Conservation (phyloP, 2,797 vertebrate genomes). For the Platalea minor region DNA sequence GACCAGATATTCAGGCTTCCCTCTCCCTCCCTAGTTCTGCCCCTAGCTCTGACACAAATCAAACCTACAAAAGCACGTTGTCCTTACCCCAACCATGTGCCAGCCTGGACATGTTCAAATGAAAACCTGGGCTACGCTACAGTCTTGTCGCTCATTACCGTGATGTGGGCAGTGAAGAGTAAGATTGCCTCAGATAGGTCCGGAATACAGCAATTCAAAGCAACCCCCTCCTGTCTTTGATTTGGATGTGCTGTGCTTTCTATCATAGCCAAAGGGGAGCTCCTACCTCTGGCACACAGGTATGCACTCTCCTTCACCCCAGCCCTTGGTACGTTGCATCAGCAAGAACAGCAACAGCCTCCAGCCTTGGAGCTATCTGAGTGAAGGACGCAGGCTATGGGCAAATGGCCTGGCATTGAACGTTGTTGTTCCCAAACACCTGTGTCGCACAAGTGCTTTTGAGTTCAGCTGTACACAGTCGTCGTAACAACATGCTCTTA, state of each 20-base stretch:
- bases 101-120: slow-evolving; percentile 36
- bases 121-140: neutral
- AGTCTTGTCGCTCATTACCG: slow-evolving; percentile 11
- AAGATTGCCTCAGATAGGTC: slow-evolving; percentile 34
- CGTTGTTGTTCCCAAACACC: neutral
- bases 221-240: slow-evolving; percentile 25
- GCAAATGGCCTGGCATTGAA: neutral
- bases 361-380: slow-evolving; percentile 17
- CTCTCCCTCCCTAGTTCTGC: neutral
- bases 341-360: slow-evolving; percentile 17
- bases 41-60: slow-evolving; percentile 16
- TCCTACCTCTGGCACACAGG: slow-evolving; percentile 57
- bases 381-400: neutral
- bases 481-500: neutral
- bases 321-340: slow-evolving; percentile 14
- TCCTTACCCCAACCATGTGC: neutral
- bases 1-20: slow-evolving; percentile 44
- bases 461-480: neutral
- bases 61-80: neutral
- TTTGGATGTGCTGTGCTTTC: slow-evolving; percentile 33
- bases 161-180: neutral
- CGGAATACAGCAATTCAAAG: slow-evolving; percentile 12
- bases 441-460: neutral
- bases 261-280: slow-evolving; percentile 53
- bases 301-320: slow-evolving; percentile 53